A percentile compares a stretch with the other conserved stretches of the same genome.
Evolutionary conservation across 2,888 invertebrate genomes (phyloP).

Genomic region (Drymonia ruficornis): DNA sequence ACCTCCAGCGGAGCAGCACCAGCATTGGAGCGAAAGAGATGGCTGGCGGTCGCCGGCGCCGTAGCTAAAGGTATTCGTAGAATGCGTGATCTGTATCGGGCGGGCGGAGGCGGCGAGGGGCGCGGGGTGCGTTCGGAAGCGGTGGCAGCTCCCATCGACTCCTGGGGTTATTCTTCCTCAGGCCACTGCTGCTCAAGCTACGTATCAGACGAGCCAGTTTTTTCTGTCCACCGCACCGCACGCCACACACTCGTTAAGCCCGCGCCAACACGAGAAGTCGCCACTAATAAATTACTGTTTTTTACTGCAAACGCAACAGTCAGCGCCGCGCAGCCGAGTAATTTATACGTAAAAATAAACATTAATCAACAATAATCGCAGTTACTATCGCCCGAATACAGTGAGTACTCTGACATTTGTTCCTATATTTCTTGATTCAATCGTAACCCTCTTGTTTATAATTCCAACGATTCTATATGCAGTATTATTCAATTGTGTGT

Average conservation of each 20-base stretch:
- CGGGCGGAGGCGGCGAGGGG: slow-evolving; percentile 67
- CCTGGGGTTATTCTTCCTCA: slow-evolving; percentile 86
- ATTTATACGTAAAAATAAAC: slow-evolving; percentile 83
- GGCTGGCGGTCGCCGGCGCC: slow-evolving; percentile 71
- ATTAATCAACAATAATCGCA: slow-evolving; percentile 79
- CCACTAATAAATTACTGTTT: slow-evolving; percentile 86
- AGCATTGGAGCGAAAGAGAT: slow-evolving; percentile 76
- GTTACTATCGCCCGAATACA: slow-evolving; percentile 77
- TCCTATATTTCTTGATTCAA: slow-evolving; percentile 61
- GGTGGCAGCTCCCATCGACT: slow-evolving; percentile 85
- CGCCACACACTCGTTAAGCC: slow-evolving; percentile 86
- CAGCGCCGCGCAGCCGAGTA: slow-evolving; percentile 80
- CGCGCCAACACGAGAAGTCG: slow-evolving; percentile 87
- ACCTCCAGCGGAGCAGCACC: slow-evolving; percentile 65
- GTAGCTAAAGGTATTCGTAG: slow-evolving; percentile 82
- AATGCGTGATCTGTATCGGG: slow-evolving; percentile 85
- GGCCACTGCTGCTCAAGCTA: slow-evolving; percentile 84
- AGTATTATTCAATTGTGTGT: neutral
- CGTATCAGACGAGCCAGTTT: slow-evolving; percentile 85
- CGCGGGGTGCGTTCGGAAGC: slow-evolving; percentile 82
- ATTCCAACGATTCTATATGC: neutral
- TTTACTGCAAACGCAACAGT: slow-evolving; percentile 83
- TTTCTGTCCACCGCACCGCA: slow-evolving; percentile 86
- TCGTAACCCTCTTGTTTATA: slow-evolving; percentile 54
- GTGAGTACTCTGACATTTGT: slow-evolving; percentile 75